These are phyloP conservation scores for Hydriomena furcata DNA, from an alignment of 2,888 invertebrate species.

Conservation along the genomic window DNA sequence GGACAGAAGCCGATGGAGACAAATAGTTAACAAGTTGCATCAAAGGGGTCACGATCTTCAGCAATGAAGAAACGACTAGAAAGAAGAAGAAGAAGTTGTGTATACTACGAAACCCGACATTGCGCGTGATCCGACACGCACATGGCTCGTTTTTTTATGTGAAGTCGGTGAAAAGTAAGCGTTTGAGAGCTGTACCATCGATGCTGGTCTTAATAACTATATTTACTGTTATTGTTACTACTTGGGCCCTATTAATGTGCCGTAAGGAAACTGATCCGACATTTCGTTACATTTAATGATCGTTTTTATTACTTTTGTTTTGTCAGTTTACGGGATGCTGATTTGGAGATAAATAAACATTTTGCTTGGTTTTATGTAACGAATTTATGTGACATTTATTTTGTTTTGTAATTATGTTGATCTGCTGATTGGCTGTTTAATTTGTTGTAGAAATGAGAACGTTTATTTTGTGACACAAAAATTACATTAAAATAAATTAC, in stretches of 20 bases:
- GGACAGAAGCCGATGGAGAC: too few species aligned
- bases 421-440: constrained; percentile 7
- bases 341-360: constrained; percentile 27
- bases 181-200: constrained; percentile 2
- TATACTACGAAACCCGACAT: too few species aligned
- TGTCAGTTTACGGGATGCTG: constrained; percentile 24
- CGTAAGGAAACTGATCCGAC: constrained; percentile 34
- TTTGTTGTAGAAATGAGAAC: not conserved
- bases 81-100: too few species aligned
- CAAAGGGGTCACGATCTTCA: too few species aligned
- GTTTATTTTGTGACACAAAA: too few species aligned
- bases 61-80: too few species aligned
- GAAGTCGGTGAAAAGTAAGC: constrained; percentile 14
- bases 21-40: too few species aligned
- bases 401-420: constrained; percentile 17
- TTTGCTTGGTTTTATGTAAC: constrained; percentile 9
- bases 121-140: too few species aligned
- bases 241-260: constrained; percentile 40
- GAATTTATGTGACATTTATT: constrained; percentile 18
- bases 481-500: too few species aligned
- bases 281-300: constrained; percentile 25
- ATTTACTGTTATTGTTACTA: constrained; percentile 46
- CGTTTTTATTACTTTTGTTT: constrained; percentile 30
- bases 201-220: constrained; percentile 39
- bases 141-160: too few species aligned